phyloP scores from a whole-genome alignment of 2,888 invertebrate species.

The Torymus auratus region DNA sequence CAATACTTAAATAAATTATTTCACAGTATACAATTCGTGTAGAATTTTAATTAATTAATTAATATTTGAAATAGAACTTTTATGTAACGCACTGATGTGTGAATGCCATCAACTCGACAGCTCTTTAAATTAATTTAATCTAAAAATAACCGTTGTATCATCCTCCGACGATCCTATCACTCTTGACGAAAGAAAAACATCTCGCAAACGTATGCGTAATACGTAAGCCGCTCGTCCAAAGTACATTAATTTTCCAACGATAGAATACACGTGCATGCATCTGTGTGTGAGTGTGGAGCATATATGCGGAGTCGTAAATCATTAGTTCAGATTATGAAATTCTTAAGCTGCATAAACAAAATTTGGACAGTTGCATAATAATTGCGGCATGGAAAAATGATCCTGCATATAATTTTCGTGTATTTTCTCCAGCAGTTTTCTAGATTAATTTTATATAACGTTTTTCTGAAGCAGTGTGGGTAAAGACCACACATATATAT shows the following conservation, averaged over 20 bases:
- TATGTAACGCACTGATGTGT: neutral
- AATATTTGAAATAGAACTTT: too few species aligned
- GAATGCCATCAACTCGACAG: constrained; percentile 6
- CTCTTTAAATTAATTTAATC: constrained; percentile 11
- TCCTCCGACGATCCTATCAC: neutral
- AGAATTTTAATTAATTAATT: neutral
- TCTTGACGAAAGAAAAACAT: constrained; percentile 11
- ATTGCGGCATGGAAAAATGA: neutral
- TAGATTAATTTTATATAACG: too few species aligned
- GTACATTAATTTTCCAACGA: constrained; percentile 38
- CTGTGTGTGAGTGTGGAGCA: neutral
- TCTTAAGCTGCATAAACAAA: constrained; percentile 1
- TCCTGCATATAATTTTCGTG: constrained; percentile 17
- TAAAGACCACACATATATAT: too few species aligned
- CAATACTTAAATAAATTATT: neutral
- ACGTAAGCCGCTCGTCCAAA: constrained; percentile 12
- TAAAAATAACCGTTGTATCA: constrained; percentile 13
- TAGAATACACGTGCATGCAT: constrained; percentile 5
- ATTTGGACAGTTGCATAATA: constrained; percentile 29
- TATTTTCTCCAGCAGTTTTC: neutral
- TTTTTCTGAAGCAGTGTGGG: too few species aligned
- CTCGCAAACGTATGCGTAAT: constrained; percentile 18
- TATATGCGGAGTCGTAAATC: constrained; percentile 30
- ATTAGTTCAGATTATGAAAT: constrained; percentile 43
- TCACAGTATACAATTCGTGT: neutral